Evolutionary conservation across 2,797 vertebrate species (phyloP).

Genomic region (Prionace glauca): DNA sequence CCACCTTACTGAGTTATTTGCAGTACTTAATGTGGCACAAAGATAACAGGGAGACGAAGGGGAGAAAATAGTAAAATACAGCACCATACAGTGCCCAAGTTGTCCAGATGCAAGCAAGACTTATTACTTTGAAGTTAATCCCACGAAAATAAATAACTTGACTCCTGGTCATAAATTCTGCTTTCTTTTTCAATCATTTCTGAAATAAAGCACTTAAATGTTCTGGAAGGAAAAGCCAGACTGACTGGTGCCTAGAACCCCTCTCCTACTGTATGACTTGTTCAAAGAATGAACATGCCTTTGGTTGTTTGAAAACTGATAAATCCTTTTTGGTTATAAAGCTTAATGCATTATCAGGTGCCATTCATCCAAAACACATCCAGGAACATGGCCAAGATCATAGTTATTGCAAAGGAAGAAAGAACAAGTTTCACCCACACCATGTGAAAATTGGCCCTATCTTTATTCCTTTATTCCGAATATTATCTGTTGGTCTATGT

Average conservation of each 20-base stretch:
- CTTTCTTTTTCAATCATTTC: neutral
- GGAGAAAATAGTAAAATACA: neutral
- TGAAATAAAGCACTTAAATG: neutral
- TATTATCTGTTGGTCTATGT: neutral
- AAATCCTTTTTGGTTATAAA: neutral
- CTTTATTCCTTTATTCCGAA: neutral
- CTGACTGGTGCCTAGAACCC: slow-evolving; percentile 1
- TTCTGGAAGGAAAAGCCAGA: neutral
- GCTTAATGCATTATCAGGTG: neutral
- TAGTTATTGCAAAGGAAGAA: neutral
- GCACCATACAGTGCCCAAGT: neutral
- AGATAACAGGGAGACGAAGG: neutral
- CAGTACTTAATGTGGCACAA: neutral
- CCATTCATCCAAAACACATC: neutral
- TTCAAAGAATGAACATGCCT: neutral
- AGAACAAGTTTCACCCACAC: neutral
- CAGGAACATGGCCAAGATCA: neutral
- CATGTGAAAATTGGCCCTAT: neutral
- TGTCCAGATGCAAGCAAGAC: neutral
- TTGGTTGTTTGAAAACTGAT: neutral
- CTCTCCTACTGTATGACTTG: neutral
- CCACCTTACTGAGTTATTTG: neutral
- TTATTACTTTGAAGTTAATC: neutral
- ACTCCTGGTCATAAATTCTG: neutral
- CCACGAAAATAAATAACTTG: neutral